phyloP scores from a whole-genome alignment of 2,797 vertebrate genomes.

The Propithecus perrieri region DNA sequence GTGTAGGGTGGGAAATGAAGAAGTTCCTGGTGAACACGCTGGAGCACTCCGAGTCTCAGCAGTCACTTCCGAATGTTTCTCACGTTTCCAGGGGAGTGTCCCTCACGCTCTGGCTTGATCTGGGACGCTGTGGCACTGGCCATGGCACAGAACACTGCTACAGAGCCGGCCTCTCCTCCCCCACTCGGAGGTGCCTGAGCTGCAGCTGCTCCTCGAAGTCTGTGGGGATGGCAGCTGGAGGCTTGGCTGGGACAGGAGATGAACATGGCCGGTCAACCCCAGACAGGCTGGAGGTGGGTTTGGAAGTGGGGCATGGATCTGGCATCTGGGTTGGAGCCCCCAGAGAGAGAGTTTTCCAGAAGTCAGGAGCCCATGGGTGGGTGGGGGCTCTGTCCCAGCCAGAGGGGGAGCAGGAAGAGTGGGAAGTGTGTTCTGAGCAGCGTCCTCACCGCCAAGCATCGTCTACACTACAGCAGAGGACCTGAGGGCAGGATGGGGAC shows the following conservation, averaged over 20 bases:
- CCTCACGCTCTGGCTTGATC: neutral
- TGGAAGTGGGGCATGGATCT: neutral
- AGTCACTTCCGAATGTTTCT: rapidly evolving
- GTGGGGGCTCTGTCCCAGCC: neutral
- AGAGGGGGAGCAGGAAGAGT: neutral
- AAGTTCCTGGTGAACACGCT: neutral
- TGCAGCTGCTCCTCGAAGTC: neutral
- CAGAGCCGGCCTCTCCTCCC: too few species aligned
- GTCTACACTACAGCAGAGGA: neutral
- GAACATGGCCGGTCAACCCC: rapidly evolving
- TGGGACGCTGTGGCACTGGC: neutral
- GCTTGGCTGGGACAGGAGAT: neutral
- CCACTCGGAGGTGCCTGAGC: neutral
- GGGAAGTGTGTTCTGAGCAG: rapidly evolving
- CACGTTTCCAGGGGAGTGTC: neutral
- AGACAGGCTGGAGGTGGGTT: rapidly evolving
- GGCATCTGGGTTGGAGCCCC: neutral
- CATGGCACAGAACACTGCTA: neutral
- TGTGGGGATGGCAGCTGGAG: neutral
- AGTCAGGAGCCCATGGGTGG: too few species aligned
- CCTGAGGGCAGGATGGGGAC: neutral
- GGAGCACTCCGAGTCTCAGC: neutral
- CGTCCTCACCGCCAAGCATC: neutral
- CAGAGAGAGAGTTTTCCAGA: neutral
- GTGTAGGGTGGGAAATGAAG: too few species aligned